Conservation (phyloP, 2,113 vertebrate genomes). For the Microcebus jonahi region DNA sequence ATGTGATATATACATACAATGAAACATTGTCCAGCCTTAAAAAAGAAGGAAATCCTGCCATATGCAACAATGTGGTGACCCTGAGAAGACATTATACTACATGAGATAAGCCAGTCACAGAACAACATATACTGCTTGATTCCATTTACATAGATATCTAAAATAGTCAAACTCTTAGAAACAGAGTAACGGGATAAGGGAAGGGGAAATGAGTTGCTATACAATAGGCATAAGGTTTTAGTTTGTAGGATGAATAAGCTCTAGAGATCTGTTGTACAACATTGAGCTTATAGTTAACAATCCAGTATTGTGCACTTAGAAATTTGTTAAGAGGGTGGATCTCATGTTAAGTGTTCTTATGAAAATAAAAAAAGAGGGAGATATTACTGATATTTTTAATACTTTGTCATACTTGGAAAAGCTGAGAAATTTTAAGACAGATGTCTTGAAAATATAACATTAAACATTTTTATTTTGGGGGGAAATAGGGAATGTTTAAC, state of each 20-base stretch:
- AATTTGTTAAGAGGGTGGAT: background rate
- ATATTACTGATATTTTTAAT: background rate
- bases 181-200: too few species aligned
- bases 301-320: background rate
- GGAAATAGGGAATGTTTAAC: background rate
- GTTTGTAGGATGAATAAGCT: background rate
- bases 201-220: background rate
- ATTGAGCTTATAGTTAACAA: background rate
- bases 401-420: background rate
- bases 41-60: background rate
- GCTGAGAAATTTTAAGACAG: background rate
- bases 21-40: background rate
- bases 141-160: background rate
- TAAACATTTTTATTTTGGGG: background rate
- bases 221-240: background rate
- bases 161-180: background rate
- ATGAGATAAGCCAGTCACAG: background rate
- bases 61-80: background rate
- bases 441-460: background rate
- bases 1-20: background rate
- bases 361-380: background rate
- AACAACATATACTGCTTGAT: background rate
- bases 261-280: background rate
- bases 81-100: background rate
- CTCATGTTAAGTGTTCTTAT: background rate